Base-by-base conservation (phyloP, 2,888 invertebrate species). In the Melinopterus prodromus region DNA sequence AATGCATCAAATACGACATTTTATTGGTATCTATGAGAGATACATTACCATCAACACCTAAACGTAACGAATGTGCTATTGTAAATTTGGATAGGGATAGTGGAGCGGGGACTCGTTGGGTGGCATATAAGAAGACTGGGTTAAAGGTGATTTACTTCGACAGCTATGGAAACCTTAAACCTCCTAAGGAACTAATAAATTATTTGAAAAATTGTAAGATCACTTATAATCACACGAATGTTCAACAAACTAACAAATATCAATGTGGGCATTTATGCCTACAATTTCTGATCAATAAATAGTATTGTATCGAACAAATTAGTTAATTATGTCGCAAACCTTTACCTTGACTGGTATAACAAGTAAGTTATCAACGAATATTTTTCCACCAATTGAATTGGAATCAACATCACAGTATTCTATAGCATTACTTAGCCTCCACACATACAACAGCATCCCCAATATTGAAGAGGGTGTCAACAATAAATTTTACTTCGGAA, bases 91-190 rank as follows among this genome's bases (percentile, higher is more conserved):
- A 87, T 83, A 78, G n/a, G n/a, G n/a, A n/a, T n/a, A n/a, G n/a
- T n/a, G n/a, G n/a, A n/a, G n/a, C n/a, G n/a, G n/a, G n/a, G 9
- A 86, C 87, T 15, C 87, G 89, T 84, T 87, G 88, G 88, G 85
- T 87, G 83, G 84, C 86, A 77, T 88, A 87, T 82, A 84, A 80
- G 69, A 88, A 88, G 84, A 80, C 83, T 3, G 82, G 83, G 38
- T 80, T 85, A 77, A 74, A 84, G 37, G 83, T 86, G 35, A 81
- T 84, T 76, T 89, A 88, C 82, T 81, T 82, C 69, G 82, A 82
- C 77, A 77, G 79, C 70, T 82, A 79, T 69, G 81, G 81, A 16
- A 77, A 80, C 72, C 70, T 80, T 12, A 71, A 35, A 74, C 77
- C 80, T 16, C 80, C 80, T 14, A 12, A 14, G 6, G 80, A 81